These are phyloP conservation scores for Dascillus cervinus DNA, from an alignment of 2,888 invertebrate genomes.

Conservation along the genomic window DNA sequence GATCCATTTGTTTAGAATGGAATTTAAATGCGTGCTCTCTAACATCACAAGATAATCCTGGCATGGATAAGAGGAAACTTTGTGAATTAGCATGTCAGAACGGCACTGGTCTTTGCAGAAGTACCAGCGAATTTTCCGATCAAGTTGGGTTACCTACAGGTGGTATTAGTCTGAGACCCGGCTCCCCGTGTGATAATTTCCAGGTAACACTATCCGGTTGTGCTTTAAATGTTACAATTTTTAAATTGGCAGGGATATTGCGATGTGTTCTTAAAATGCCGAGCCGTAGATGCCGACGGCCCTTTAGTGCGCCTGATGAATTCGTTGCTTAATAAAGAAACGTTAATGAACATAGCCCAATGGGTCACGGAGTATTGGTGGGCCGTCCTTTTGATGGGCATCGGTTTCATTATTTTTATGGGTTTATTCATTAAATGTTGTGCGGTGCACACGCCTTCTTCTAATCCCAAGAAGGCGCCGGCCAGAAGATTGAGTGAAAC, in stretches of 20 bases:
- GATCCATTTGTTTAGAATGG: slow-evolving; percentile 93
- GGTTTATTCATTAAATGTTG: slow-evolving; percentile 98
- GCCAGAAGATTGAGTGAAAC: slow-evolving; percentile 91
- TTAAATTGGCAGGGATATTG: slow-evolving; percentile 76
- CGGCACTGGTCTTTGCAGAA: slow-evolving; percentile 71
- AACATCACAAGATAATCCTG: slow-evolving; percentile 66
- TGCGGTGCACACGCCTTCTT: slow-evolving; percentile 98
- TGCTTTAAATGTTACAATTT: slow-evolving; percentile 1
- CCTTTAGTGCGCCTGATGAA: slow-evolving; percentile 95
- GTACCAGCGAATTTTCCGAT: slow-evolving; percentile 80
- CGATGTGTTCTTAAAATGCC: slow-evolving; percentile 97
- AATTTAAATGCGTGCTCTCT: slow-evolving; percentile 93
- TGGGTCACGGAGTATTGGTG: slow-evolving; percentile 97
- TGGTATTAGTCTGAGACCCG: slow-evolving; percentile 83
- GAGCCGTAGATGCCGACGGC: slow-evolving; percentile 97
- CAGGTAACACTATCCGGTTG: slow-evolving; percentile 50
- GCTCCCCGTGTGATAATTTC: slow-evolving; percentile 98
- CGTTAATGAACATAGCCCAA: slow-evolving; percentile 77
- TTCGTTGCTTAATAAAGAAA: slow-evolving; percentile 84
- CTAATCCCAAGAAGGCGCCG: slow-evolving; percentile 95
- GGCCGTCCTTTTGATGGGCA: slow-evolving; percentile 85
- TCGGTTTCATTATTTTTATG: slow-evolving; percentile 91
- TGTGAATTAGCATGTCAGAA: slow-evolving; percentile 97
- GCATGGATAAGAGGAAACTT: slow-evolving; percentile 74
- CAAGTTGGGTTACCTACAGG: slow-evolving; percentile 65